Base-by-base conservation (phyloP, 2,113 vertebrate species). In the crab-eating macaque (Macaca fascicularis) region DNA sequence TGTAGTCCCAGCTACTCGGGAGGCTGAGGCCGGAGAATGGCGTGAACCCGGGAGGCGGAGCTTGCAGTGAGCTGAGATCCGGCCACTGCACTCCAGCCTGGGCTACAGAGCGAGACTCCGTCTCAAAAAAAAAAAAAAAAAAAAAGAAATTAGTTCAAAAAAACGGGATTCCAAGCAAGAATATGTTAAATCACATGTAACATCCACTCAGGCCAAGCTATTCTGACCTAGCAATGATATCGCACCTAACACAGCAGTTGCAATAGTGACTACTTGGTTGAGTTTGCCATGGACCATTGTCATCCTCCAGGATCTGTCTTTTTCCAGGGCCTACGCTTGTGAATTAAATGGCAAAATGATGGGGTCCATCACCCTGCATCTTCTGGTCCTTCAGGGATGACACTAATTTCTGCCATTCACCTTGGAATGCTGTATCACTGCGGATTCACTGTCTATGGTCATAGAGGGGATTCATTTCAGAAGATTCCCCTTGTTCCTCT, bases 341-440 rank as follows among this genome's bases (percentile, higher is more conserved):
- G 50, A 55, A 43, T 45, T n/a, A 25, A 85, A 59, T n/a, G 45
- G 45, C 8, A 45, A 35, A 64, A 57, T 17, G 25, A 9, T 19
- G 32, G 70, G 61, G n/a, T 38, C 35, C 27, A 61, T 52, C 2
- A 4, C 22, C 40, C 57, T 30, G 81, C 43, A 20, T 38, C 43
- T 45, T 84, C n/a, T 45, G 12, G 75, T 61, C 57, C 86, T 59
- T 69, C 30, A n/a, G 94, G 17, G 40, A 69, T 50, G 55, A 74
- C 14, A 32, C 11, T 78, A 25, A 69, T 59, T n/a, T 55, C 64
- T 74, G 55, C 57, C 75, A 11, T 81, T 48, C 3, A 8, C 8
- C 16, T 59, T 0, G 11, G 8, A 61, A 27, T 0, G 0, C 45
- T 32, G 8, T 59, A 9, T 13, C 19, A 1, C 69, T 23, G 57